Evolutionary conservation across 2,888 invertebrate genomes (phyloP), one percentile per base, ranked within the genome.

Genomic region (Hemicrepidius hirtus): DNA sequence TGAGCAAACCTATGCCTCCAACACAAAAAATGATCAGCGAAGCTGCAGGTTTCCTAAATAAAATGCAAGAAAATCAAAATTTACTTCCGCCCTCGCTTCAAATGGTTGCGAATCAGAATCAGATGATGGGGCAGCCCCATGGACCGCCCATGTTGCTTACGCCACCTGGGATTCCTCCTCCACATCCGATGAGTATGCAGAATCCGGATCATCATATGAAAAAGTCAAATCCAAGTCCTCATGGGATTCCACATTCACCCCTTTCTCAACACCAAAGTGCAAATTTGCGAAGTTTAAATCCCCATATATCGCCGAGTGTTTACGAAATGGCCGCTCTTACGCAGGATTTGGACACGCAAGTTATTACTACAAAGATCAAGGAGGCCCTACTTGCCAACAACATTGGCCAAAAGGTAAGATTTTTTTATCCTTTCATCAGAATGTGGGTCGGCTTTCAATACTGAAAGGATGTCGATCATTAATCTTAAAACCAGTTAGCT

Each of bases 321-420:
- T 97, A 98, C 86, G 98, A 98, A 87, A 97, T 98, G 95, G 97
- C 98, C 0, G 98, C 98, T 3, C 90, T 98, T 49, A 98, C 98
- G 9, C 97, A 97, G 82, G 98, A 98, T 85, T 90, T 99, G 76
- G 98, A 99, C 87, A 99, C 99, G 0, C 97, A 98, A 84, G 93
- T 94, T 18, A 97, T 98, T 81, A 98, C 98, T 1, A 97, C 97
- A 7, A 96, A 97, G 86, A 98, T 98, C 84, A 99, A 98, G 85
- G 98, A 98, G 86, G 97, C 98, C 0, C 89, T 99, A 9, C 89
- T 98, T 64, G 97, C 98, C 41, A 98, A 98, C 86, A 98, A 98
- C 84, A 97, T 99, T 79, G 98, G 98, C 2, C 99, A 99, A 87
- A 98, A 98, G 89, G 91, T 93, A 84, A 81, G 80, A 73, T 6